Percentiles rank a stretch among this genome's conserved stretches.
phyloP scores from a whole-genome alignment of 30 jellyfish, hydroid and myxozoan species.

The Cassiopea xamachana region DNA sequence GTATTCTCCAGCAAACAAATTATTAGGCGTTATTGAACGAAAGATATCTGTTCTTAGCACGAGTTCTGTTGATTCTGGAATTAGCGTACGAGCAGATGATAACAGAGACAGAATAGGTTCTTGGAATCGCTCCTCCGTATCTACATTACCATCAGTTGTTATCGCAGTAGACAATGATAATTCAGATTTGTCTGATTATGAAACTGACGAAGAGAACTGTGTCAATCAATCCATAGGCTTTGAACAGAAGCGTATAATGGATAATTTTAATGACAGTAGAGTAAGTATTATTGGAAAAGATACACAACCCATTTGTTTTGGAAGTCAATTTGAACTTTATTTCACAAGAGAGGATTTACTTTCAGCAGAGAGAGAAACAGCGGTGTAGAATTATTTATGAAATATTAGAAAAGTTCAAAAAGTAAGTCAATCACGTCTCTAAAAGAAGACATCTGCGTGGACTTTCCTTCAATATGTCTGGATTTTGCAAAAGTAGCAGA shows the following conservation, averaged over 20 bases:
- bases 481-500: too few species aligned
- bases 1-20: neutral
- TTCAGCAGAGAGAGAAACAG: conserved; percentile 20
- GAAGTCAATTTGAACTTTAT: neutral
- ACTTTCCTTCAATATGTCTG: too few species aligned
- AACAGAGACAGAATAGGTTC: neutral
- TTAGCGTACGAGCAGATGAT: conserved; percentile 31
- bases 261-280: neutral
- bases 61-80: conserved; percentile 63
- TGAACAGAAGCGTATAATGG: neutral
- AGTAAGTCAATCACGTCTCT: too few species aligned
- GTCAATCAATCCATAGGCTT: neutral
- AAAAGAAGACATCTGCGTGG: too few species aligned
- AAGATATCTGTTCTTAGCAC: conserved; percentile 20
- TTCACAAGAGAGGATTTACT: neutral
- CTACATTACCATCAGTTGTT: neutral
- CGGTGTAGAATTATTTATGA: neutral
- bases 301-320: neutral
- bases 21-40: conserved; percentile 4
- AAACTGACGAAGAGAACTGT: conserved; percentile 16
- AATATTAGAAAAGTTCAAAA: neutral
- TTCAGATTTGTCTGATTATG: conserved; percentile 37
- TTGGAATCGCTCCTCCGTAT: neutral
- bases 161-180: neutral
- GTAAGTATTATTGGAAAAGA: neutral